These are phyloP conservation scores for Rhinichthys osculus DNA, from an alignment of 2,797 vertebrate species.

Conservation along the genomic window DNA sequence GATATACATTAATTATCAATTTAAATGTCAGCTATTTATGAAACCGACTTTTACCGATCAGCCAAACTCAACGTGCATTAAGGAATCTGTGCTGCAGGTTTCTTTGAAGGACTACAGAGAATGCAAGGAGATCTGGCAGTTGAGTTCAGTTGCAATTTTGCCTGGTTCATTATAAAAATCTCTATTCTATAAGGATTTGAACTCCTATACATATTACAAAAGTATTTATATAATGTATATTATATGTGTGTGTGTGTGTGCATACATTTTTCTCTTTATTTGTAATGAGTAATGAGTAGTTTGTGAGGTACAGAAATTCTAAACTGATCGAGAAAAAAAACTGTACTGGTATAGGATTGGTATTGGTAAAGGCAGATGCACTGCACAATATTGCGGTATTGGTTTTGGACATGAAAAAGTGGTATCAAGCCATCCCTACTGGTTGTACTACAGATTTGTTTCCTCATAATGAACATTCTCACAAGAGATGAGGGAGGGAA, in stretches of 20 bases:
- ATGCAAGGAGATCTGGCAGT: background rate
- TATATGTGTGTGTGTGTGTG: no score
- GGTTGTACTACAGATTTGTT: conserved; percentile 2
- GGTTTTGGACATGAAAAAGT: background rate
- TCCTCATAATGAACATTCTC: background rate
- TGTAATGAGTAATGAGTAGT: no score
- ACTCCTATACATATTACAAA: no score
- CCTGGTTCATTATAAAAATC: background rate
- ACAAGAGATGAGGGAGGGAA: conserved; percentile 16
- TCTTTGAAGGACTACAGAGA: background rate
- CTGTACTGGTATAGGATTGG: background rate
- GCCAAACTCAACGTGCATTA: background rate
- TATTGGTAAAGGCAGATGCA: background rate
- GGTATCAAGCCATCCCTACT: background rate
- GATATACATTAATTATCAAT: background rate
- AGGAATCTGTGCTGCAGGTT: background rate
- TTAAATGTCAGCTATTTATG: background rate
- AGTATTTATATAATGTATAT: no score
- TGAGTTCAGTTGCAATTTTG: background rate
- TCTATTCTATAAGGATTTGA: background rate
- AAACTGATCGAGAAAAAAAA: background rate
- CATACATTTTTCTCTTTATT: no score
- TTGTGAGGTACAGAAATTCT: background rate
- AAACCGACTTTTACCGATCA: background rate
- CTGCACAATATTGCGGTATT: background rate